Evolutionary conservation across 2,888 invertebrate species (phyloP), one percentile per base, ranked within the genome.

Genomic region (Drosophila robusta): DNA sequence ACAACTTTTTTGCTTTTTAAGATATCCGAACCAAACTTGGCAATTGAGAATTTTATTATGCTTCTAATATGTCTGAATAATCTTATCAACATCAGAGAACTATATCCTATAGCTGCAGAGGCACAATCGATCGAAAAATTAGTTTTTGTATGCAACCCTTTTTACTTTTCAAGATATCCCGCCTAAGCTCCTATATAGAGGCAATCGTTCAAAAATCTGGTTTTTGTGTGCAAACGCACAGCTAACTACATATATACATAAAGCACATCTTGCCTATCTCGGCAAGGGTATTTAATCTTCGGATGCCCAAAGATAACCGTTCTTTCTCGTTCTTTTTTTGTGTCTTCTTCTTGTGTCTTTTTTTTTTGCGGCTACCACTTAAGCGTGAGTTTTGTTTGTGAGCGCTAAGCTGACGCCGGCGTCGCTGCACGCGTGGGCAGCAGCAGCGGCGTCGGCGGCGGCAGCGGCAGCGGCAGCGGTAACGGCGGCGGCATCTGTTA

Each of bases 361-460:
- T 51, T 67, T 41, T 66, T 42, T 44, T 49, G 39, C 34, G 16
- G 52, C 57, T 54, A 52, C 75, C 70, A 70, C 66, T 75, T 75
- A 75, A 80, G 82, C 82, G 70, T 68, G 76, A 76, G 70, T 79
- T 66, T 68, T 70, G 66, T 52, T 62, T 68, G 60, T 62, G 62
- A 60, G 62, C 60, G 46, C 56, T 75, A 75, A 75, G 75, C 75
- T 60, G 56, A 46, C 65, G 75, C 66, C 49, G 45, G 45, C 70
- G 54, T 51, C 74, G 54, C 69, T 46, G 69, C 26, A 16, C 7
- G 26, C 41, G 49, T 36, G 34, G 42, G 5, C 34, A 46, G 36
- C 61, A 36, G 16, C 50, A 38, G 7, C 32, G 34, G 14, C 52
- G 38, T 54, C 26, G 8, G 26, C 26, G 26, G 2, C 29, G 29